A percentile compares a stretch with the other conserved stretches of the same genome.
phyloP scores from a whole-genome alignment of 2,797 vertebrate genomes.

The Helarctos malayanus region DNA sequence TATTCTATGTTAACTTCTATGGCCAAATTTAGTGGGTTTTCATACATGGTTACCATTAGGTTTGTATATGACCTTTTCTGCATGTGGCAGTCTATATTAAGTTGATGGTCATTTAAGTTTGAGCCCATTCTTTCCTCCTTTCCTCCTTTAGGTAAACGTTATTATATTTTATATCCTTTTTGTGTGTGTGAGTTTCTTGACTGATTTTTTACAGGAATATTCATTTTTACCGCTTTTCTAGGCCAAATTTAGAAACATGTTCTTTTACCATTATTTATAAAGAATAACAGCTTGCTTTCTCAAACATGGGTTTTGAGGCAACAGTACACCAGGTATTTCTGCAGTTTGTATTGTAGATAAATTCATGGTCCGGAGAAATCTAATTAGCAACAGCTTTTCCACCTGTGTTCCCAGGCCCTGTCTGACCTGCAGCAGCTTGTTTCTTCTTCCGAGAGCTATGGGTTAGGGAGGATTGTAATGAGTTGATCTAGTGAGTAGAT shows the following conservation, averaged over 20 bases:
- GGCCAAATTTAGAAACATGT: slow-evolving; percentile 10
- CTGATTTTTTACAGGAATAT: neutral
- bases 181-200: neutral
- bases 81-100: neutral
- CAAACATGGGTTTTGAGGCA: neutral
- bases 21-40: neutral
- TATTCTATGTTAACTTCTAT: neutral
- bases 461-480: neutral
- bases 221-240: neutral
- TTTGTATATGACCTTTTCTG: neutral
- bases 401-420: neutral
- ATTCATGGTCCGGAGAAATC: neutral
- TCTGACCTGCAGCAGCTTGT: neutral
- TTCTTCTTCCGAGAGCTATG: neutral
- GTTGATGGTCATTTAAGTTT: neutral
- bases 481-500: neutral
- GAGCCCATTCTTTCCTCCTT: neutral
- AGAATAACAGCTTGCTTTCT: neutral
- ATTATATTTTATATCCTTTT: neutral
- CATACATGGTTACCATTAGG: neutral
- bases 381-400: slow-evolving; percentile 14
- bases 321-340: neutral
- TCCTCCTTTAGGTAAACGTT: neutral
- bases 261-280: neutral
- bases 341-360: slow-evolving; percentile 1